Conservation (phyloP, 2,888 invertebrate species). For the Phyllotreta striolata region DNA sequence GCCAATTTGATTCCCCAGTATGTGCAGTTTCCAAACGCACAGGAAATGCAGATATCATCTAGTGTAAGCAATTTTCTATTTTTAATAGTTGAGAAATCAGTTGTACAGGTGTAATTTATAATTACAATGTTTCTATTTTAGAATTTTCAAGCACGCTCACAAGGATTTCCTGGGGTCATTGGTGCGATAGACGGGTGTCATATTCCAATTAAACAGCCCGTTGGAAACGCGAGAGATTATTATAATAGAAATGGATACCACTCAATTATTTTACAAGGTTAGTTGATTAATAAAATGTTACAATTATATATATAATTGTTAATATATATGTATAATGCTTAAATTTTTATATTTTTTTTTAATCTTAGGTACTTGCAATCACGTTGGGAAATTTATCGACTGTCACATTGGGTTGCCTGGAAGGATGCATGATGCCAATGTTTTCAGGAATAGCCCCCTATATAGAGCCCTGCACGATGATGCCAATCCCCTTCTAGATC, state of each 20-base stretch:
- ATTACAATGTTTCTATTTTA: no score
- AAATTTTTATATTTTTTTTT: no score
- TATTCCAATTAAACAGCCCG: slow-evolving; percentile 23
- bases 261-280: slow-evolving; percentile 25
- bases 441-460: no score
- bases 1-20: no score
- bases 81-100: no score
- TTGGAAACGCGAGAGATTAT: slow-evolving; percentile 25
- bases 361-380: slow-evolving; percentile 25
- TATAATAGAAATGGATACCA: slow-evolving; percentile 29
- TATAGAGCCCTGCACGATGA: no score
- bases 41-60: no score
- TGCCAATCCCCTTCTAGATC: no score
- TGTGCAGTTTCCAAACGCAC: no score
- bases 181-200: slow-evolving; percentile 32
- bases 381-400: slow-evolving; percentile 17
- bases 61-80: no score
- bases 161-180: slow-evolving; percentile 25
- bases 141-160: slow-evolving; percentile 14
- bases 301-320: not conserved
- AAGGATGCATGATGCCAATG: slow-evolving; percentile 29
- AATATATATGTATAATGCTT: no score
- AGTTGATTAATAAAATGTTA: not conserved
- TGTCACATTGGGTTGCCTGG: slow-evolving; percentile 21
- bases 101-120: no score